phyloP scores from a whole-genome alignment of 2,113 vertebrate species.

The Callipepla squamata region DNA sequence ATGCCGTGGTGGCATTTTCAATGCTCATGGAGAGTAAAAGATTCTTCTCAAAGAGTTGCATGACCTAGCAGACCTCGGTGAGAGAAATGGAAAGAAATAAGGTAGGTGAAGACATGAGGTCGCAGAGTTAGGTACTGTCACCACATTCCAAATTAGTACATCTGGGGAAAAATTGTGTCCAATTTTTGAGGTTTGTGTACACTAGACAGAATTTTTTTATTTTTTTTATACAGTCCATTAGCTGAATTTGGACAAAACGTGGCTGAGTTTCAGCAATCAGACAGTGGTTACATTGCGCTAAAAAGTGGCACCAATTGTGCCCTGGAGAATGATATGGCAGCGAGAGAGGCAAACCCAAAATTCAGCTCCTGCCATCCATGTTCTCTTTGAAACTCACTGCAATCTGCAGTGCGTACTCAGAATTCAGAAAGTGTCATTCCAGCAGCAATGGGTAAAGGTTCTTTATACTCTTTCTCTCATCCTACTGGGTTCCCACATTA shows the following conservation, averaged over 20 bases:
- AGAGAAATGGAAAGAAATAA: neutral
- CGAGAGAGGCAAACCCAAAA: neutral
- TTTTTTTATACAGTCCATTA: rapidly evolving
- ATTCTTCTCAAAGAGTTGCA: neutral
- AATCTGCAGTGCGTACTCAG: neutral
- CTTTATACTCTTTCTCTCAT: conserved; percentile 49
- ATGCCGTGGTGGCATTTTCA: neutral
- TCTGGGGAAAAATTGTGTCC: neutral
- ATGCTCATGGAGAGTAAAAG: neutral
- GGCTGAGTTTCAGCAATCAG: neutral
- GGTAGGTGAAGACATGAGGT: neutral
- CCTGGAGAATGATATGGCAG: neutral
- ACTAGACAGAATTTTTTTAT: neutral
- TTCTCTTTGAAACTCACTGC: neutral
- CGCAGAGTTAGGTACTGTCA: neutral
- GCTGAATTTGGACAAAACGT: neutral
- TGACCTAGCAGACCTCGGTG: neutral
- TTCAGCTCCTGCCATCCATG: rapidly evolving
- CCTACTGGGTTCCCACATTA: conserved; percentile 55
- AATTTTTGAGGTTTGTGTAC: neutral
- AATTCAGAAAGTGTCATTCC: conserved; percentile 9
- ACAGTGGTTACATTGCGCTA: neutral
- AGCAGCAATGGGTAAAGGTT: conserved; percentile 38
- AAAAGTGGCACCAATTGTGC: neutral
- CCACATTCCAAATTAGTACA: rapidly evolving